Conservation (phyloP, 2,797 vertebrate species). For the Sebastiscus albofasciatus region DNA sequence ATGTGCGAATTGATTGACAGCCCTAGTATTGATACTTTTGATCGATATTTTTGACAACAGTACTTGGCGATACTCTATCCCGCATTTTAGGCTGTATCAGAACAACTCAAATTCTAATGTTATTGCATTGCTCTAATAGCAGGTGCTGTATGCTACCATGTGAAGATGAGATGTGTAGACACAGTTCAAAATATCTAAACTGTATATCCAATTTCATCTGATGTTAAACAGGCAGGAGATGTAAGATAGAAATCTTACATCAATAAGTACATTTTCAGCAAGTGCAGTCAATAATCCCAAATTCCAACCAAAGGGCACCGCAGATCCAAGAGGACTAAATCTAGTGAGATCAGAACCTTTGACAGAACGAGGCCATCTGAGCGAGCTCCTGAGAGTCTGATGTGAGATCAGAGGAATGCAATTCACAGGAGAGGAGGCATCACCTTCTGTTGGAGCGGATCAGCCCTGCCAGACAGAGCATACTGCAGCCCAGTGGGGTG, state of each 20-base stretch:
- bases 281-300: slow-evolving; percentile 27
- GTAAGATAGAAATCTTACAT: background rate
- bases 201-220: background rate
- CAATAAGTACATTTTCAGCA: slow-evolving; percentile 9
- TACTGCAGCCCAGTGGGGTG: slow-evolving; percentile 47
- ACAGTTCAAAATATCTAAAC: background rate
- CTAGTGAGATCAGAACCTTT: slow-evolving; percentile 26
- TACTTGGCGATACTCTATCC: background rate
- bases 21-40: no score
- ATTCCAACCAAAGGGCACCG: slow-evolving; percentile 26
- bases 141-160: background rate
- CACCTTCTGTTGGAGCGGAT: slow-evolving; percentile 65
- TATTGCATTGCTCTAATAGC: background rate
- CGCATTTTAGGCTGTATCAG: background rate
- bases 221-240: background rate
- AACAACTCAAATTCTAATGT: background rate
- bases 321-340: slow-evolving; percentile 19
- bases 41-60: no score
- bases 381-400: slow-evolving; percentile 48
- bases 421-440: slow-evolving; percentile 60
- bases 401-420: slow-evolving; percentile 68
- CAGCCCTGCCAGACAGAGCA: slow-evolving; percentile 59
- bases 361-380: slow-evolving; percentile 41
- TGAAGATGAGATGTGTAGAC: background rate
- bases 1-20: no score